A percentile compares a stretch with the other conserved stretches of the same genome.
Evolutionary conservation across 2,113 vertebrate species (phyloP).

Genomic region (Apistogramma diplotaenia): DNA sequence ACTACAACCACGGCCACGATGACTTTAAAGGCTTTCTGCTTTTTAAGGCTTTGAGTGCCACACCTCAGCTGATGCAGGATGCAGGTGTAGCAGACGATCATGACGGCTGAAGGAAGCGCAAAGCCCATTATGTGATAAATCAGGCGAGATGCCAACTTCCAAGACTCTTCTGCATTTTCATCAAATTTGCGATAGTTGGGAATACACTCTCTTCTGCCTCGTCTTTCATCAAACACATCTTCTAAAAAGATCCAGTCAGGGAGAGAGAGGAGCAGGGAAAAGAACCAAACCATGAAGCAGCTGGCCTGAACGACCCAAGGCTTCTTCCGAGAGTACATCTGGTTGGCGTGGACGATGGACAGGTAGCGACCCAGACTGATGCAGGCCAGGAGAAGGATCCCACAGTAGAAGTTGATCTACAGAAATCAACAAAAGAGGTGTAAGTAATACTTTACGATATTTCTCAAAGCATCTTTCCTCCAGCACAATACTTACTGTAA

Average conservation of each 20-base stretch:
- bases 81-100: no score
- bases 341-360: slow-evolving; percentile 85
- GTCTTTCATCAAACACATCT: background rate
- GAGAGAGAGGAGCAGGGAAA: slow-evolving; percentile 80
- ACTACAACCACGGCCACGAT: no score
- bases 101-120: no score
- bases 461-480: background rate
- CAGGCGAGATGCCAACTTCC: no score
- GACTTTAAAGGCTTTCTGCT: no score
- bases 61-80: no score
- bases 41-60: no score
- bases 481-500: slow-evolving; percentile 68
- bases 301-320: slow-evolving; percentile 61
- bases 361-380: slow-evolving; percentile 90
- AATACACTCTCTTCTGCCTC: slow-evolving; percentile 63
- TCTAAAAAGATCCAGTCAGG: slow-evolving; percentile 80
- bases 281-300: slow-evolving; percentile 77
- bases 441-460: background rate
- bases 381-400: slow-evolving; percentile 86
- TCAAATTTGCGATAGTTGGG: no score
- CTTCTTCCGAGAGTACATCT: slow-evolving; percentile 82
- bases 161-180: no score
- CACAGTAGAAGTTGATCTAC: slow-evolving; percentile 86
- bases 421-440: background rate
- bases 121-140: no score